phyloP scores from a whole-genome alignment of 2,113 vertebrate genomes.

The Neolamprologus devosi region DNA sequence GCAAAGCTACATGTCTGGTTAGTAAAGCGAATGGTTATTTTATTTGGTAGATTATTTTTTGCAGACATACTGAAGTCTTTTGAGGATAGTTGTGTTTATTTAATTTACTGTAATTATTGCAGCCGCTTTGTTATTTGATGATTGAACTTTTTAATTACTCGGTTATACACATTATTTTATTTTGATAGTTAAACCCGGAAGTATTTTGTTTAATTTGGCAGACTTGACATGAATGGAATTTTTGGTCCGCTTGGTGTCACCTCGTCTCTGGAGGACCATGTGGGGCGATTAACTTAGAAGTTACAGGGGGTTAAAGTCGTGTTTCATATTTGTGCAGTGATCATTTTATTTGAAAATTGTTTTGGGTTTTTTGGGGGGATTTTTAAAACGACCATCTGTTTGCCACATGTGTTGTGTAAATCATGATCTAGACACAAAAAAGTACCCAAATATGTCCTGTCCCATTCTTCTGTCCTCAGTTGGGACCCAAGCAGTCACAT shows the following conservation, averaged over 20 bases:
- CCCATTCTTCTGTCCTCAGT: background rate
- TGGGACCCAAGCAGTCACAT: background rate
- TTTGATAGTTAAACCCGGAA: slow-evolving; percentile 29
- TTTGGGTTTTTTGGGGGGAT: background rate
- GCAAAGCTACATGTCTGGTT: background rate
- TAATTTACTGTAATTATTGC: background rate
- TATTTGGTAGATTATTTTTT: background rate
- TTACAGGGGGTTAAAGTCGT: background rate
- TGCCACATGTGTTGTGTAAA: background rate
- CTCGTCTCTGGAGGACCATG: background rate
- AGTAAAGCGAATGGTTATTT: background rate
- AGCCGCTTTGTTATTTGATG: background rate
- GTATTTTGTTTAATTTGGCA: background rate
- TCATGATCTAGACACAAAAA: background rate
- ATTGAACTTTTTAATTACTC: background rate
- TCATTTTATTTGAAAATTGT: background rate
- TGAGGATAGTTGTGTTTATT: background rate
- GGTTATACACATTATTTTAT: background rate
- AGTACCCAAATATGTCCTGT: background rate
- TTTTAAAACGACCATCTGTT: background rate
- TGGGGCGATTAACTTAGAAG: background rate
- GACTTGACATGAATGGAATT: background rate
- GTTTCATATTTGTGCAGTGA: background rate
- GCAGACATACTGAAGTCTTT: background rate
- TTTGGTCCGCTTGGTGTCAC: background rate